These are phyloP conservation scores for Notolepis coatsorum DNA, from an alignment of 2,797 vertebrate genomes.

Conservation along the genomic window DNA sequence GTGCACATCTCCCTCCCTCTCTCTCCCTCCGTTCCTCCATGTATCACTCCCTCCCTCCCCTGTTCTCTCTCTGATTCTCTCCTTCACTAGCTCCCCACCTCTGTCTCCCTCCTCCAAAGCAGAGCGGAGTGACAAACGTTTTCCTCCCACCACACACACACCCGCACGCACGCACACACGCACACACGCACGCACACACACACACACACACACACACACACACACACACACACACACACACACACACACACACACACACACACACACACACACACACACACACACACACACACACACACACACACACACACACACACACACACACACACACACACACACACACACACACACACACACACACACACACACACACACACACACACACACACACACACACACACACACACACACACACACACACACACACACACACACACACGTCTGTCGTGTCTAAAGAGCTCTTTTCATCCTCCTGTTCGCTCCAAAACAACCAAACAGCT, in stretches of 20 bases:
- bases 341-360: constrained; percentile 1
- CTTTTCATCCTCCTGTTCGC: constrained; percentile 69
- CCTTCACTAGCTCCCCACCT: constrained; percentile 1
- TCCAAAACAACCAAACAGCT: constrained; percentile 71
- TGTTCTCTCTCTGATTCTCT: too few species aligned
- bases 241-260: too few species aligned
- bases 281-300: too few species aligned
- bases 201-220: too few species aligned
- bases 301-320: not conserved
- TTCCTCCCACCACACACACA: not conserved
- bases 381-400: constrained; percentile 27
- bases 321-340: not conserved
- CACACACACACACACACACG: constrained; percentile 22
- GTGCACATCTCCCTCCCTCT: constrained; percentile 47
- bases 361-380: constrained; percentile 25
- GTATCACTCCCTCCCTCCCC: constrained; percentile 28
- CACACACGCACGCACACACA: too few species aligned
- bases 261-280: too few species aligned
- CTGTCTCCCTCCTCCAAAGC: constrained; percentile 1
- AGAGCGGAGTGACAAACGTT: constrained; percentile 5
- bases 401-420: constrained; percentile 3
- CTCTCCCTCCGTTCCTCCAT: constrained; percentile 7
- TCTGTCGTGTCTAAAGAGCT: constrained; percentile 72
- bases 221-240: too few species aligned
- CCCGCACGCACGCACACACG: too few species aligned